Evolutionary conservation across 2,888 invertebrate species (phyloP).

Genomic region (Margaritifera margaritifera): DNA sequence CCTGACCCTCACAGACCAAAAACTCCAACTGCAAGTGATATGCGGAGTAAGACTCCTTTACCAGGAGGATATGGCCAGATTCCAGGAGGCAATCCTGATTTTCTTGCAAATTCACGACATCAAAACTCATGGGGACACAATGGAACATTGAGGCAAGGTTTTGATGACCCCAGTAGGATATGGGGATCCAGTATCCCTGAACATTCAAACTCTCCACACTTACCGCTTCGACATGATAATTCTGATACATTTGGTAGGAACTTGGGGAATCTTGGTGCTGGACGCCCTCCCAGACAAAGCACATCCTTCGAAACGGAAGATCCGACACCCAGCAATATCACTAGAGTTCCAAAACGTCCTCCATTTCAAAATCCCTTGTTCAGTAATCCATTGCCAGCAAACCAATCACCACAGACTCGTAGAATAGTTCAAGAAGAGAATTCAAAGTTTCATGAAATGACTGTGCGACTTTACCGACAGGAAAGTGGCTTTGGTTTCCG

Average conservation of each 20-base stretch:
- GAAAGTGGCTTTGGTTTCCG: constrained; percentile 97
- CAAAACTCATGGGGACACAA: constrained; percentile 35
- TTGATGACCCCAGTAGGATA: constrained; percentile 35
- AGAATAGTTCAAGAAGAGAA: constrained; percentile 47
- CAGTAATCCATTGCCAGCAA: constrained; percentile 31
- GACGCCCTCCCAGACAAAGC: constrained; percentile 73
- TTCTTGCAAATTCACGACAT: constrained; percentile 33
- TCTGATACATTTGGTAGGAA: constrained; percentile 36
- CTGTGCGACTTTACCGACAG: constrained; percentile 89
- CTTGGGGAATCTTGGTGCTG: constrained; percentile 46
- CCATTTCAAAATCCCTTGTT: constrained; percentile 47
- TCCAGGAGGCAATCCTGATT: constrained; percentile 43
- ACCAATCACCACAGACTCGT: constrained; percentile 45
- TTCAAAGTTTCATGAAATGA: constrained; percentile 76
- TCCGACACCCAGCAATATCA: constrained; percentile 72
- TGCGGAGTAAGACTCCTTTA: constrained; percentile 70
- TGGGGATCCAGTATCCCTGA: constrained; percentile 47
- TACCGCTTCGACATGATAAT: constrained; percentile 37
- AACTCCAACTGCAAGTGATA: constrained; percentile 66
- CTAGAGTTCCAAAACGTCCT: constrained; percentile 55
- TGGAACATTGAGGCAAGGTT: constrained; percentile 35
- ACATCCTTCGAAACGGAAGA: constrained; percentile 80
- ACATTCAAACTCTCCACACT: constrained; percentile 35
- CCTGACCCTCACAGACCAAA: constrained; percentile 62
- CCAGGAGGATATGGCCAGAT: constrained; percentile 46